A percentile compares a stretch with the other conserved stretches of the same genome.
These are phyloP conservation scores for Axis porcinus DNA, from an alignment of 2,113 vertebrate genomes.

Conservation along the genomic window DNA sequence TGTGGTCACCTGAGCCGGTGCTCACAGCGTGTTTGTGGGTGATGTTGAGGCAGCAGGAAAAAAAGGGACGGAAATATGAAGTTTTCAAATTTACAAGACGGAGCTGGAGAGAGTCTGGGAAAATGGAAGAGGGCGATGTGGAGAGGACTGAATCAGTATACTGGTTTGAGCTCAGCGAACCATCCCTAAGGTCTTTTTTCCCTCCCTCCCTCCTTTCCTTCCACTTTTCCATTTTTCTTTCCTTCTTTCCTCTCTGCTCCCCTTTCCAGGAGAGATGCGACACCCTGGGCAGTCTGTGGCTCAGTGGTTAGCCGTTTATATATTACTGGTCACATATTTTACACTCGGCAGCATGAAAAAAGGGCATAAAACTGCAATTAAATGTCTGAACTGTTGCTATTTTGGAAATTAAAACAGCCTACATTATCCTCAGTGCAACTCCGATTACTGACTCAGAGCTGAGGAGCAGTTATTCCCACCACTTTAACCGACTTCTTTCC, in stretches of 20 bases:
- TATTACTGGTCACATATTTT: constrained; percentile 83
- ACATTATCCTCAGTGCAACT: constrained; percentile 76
- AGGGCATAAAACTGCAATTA: constrained; percentile 83
- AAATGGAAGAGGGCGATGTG: not conserved
- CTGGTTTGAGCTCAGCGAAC: not conserved
- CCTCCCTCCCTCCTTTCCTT: not conserved
- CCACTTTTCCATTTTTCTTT: not conserved
- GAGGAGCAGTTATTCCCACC: constrained; percentile 81
- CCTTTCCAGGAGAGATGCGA: constrained; percentile 64
- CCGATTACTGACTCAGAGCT: constrained; percentile 80
- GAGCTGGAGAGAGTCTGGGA: not conserved
- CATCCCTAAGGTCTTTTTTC: not conserved
- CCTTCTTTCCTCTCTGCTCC: not conserved
- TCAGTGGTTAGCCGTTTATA: constrained; percentile 80
- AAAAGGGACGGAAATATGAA: not conserved
- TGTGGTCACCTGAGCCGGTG: not conserved
- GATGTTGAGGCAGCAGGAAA: not conserved
- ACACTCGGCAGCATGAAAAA: constrained; percentile 78
- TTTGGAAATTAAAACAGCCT: constrained; percentile 84
- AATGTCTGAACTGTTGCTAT: constrained; percentile 84
- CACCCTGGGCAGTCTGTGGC: constrained; percentile 67
- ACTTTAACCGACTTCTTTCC: constrained; percentile 84
- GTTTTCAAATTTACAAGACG: not conserved
- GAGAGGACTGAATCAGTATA: fast-evolving
- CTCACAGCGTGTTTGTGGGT: not conserved